These are phyloP conservation scores for Cebus imitator DNA, from an alignment of 2,113 vertebrate genomes.

Conservation along the genomic window DNA sequence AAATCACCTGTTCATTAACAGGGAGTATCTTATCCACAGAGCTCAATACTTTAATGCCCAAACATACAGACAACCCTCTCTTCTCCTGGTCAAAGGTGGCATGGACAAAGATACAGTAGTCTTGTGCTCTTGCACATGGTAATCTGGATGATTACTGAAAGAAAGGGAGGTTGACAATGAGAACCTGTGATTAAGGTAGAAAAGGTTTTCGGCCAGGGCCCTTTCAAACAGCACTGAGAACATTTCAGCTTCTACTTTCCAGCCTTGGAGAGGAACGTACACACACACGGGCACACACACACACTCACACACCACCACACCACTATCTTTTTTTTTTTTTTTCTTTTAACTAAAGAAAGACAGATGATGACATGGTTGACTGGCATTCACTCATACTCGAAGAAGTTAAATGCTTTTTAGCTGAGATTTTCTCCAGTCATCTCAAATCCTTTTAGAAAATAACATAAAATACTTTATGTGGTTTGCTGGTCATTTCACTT, in stretches of 20 bases:
- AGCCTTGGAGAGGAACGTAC: background rate
- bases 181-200: background rate
- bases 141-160: background rate
- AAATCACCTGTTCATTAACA: background rate
- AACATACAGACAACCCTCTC: background rate
- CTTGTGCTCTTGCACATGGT: background rate
- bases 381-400: background rate
- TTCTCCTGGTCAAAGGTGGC: background rate
- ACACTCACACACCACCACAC: background rate
- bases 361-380: background rate
- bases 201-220: background rate
- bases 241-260: background rate
- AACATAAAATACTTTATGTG: background rate
- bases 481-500: background rate
- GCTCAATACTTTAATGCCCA: background rate
- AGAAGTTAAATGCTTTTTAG: background rate
- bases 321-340: too few relatives aligned
- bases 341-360: background rate
- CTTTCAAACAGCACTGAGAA: background rate
- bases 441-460: background rate
- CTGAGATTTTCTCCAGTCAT: background rate
- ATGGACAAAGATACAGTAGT: rapidly evolving
- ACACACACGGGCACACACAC: background rate
- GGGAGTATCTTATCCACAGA: background rate
- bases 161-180: background rate